Percentiles rank a stretch among this genome's conserved stretches.
Evolutionary conservation across 2,888 invertebrate genomes (phyloP).

Genomic region (Drosophila anomelani): DNA sequence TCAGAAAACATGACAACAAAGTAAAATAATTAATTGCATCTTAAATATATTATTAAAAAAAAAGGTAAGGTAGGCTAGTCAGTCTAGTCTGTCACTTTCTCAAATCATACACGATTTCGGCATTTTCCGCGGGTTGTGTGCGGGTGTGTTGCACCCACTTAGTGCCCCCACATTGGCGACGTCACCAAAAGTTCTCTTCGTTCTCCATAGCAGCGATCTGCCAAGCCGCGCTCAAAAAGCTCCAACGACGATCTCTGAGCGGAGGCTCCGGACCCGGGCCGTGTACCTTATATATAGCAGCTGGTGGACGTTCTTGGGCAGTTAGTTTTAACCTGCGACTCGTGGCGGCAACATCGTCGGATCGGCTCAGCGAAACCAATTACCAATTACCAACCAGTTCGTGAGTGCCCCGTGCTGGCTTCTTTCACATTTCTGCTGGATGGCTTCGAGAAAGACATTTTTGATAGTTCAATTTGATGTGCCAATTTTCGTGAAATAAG

Average conservation of each 20-base stretch:
- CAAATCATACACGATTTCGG: conserved; percentile 58
- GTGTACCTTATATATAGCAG: conserved; percentile 80
- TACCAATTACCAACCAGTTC: conserved; percentile 10
- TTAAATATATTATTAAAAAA: background rate
- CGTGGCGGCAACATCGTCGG: conserved; percentile 53
- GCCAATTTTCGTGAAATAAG: conserved; percentile 55
- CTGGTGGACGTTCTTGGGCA: conserved; percentile 65
- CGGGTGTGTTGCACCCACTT: conserved; percentile 24
- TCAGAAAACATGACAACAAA: background rate
- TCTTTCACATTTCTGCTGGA: conserved; percentile 8
- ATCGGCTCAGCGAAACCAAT: conserved; percentile 6
- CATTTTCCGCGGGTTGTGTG: conserved; percentile 44
- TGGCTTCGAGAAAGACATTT: conserved; percentile 23
- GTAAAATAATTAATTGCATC: background rate
- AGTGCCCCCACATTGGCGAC: conserved; percentile 14
- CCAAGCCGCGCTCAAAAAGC: conserved; percentile 22
- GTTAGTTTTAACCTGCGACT: conserved; percentile 75
- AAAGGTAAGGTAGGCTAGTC: no score
- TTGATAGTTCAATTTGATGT: conserved; percentile 54
- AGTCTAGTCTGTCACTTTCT: conserved; percentile 62
- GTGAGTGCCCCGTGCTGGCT: conserved; percentile 24
- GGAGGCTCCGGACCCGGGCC: background rate
- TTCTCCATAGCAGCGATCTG: conserved; percentile 46
- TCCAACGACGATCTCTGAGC: conserved; percentile 19
- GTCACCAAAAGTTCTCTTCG: conserved; percentile 43